Conservation (phyloP, 2,797 vertebrate species). For the Melanotaenia parkinsoni region DNA sequence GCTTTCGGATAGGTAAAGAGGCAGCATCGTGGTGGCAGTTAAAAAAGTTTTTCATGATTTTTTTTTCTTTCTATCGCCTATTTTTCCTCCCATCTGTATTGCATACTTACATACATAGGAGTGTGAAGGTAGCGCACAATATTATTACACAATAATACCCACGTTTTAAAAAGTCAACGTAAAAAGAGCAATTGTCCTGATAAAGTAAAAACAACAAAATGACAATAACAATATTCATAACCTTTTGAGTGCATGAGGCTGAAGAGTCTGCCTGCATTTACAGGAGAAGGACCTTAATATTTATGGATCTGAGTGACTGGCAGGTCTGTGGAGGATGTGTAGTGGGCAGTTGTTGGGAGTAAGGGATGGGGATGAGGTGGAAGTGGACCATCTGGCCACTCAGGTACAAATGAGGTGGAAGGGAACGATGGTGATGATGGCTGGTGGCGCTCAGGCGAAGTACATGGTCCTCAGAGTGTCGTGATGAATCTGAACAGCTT, state of each 20-base stretch:
- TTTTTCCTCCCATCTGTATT: conserved; percentile 81
- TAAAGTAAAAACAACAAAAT: conserved; percentile 70
- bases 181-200: conserved; percentile 76
- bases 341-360: conserved; percentile 70
- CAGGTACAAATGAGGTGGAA: conserved; percentile 67
- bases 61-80: conserved; percentile 53
- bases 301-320: conserved; percentile 53
- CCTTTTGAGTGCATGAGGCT: conserved; percentile 76
- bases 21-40: conserved; percentile 82
- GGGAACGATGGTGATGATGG: conserved; percentile 36
- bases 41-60: conserved; percentile 51
- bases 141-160: conserved; percentile 77
- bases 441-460: conserved; percentile 90
- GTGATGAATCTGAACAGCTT: conserved; percentile 99
- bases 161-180: conserved; percentile 70
- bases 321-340: conserved; percentile 60
- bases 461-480: conserved; percentile 99
- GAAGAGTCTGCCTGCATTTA: conserved; percentile 70
- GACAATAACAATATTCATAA: conserved; percentile 71
- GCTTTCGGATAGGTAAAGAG: conserved; percentile 73
- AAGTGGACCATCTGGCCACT: conserved; percentile 56
- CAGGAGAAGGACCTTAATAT: conserved; percentile 59
- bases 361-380: conserved; percentile 80
- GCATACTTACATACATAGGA: conserved; percentile 84
- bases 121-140: conserved; percentile 81